A percentile compares a stretch with the other conserved stretches of the same genome.
Evolutionary conservation across 2,113 vertebrate species (phyloP).

Genomic region (Neotragus moschatus): DNA sequence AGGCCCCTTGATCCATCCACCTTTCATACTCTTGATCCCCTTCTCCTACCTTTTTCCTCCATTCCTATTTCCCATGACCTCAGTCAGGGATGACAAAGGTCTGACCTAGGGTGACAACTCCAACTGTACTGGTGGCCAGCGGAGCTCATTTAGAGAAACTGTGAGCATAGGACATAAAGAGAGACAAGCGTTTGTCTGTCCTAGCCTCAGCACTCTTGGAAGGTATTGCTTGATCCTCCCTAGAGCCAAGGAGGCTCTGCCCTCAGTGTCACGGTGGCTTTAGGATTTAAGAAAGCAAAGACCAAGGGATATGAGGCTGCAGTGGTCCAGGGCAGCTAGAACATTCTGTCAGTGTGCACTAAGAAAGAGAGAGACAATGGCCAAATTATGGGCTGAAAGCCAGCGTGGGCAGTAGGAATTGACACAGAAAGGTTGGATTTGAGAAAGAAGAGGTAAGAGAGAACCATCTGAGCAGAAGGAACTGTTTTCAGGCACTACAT

Average conservation of each 20-base stretch:
- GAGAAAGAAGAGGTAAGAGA: not conserved
- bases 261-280: not conserved
- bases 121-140: not conserved
- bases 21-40: not conserved
- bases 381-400: not conserved
- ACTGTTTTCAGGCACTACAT: not conserved
- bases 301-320: not conserved
- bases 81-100: not conserved
- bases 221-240: not conserved
- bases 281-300: not conserved
- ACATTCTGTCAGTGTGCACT: not conserved
- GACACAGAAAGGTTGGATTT: not conserved
- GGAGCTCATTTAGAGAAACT: not conserved
- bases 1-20: not conserved
- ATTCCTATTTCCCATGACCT: not conserved
- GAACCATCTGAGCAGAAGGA: not conserved
- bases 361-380: not conserved
- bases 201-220: not conserved
- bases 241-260: not conserved
- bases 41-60: not conserved
- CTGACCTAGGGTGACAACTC: not conserved
- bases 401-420: not conserved
- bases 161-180: not conserved
- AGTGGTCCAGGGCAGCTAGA: not conserved
- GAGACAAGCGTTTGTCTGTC: not conserved